Conservation (phyloP, 2,113 vertebrate species). For the Procavia capensis region DNA sequence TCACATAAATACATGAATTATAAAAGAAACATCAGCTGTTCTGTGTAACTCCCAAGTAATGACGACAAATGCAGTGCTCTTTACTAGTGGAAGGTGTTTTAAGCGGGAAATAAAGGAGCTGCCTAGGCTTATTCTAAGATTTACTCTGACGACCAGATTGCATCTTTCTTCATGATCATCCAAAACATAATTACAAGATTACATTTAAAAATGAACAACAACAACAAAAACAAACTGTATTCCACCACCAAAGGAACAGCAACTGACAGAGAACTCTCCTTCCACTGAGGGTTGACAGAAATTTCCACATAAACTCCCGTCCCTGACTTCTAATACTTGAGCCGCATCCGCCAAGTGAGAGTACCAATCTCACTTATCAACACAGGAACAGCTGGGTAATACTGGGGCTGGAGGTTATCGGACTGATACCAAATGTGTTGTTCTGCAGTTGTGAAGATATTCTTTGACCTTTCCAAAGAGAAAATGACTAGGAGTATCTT, state of each 20-base stretch:
- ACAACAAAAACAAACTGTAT: constrained; percentile 47
- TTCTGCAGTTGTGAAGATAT: constrained; percentile 74
- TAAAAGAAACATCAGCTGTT: constrained; percentile 73
- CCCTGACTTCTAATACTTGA: background rate
- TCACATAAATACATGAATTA: constrained; percentile 79
- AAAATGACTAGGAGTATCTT: constrained; percentile 70
- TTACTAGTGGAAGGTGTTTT: constrained; percentile 71
- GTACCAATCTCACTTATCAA: constrained; percentile 63
- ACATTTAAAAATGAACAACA: constrained; percentile 73
- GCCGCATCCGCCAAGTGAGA: constrained; percentile 15
- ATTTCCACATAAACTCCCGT: constrained; percentile 47
- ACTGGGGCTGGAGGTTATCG: constrained; percentile 72
- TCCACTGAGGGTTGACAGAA: constrained; percentile 23
- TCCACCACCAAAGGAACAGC: constrained; percentile 35
- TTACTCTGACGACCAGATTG: constrained; percentile 68
- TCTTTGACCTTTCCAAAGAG: constrained; percentile 79
- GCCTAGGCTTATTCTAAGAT: constrained; percentile 79
- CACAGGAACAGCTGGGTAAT: constrained; percentile 62
- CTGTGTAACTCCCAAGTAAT: constrained; percentile 75
- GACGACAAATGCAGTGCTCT: constrained; percentile 78
- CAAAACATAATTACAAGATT: constrained; percentile 83
- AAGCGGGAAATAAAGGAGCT: constrained; percentile 69
- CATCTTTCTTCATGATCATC: constrained; percentile 72
- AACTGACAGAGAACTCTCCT: constrained; percentile 57
- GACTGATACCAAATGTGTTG: constrained; percentile 72